These are phyloP conservation scores for Atethmia centrago DNA, from an alignment of 2,888 invertebrate species.

Conservation along the genomic window DNA sequence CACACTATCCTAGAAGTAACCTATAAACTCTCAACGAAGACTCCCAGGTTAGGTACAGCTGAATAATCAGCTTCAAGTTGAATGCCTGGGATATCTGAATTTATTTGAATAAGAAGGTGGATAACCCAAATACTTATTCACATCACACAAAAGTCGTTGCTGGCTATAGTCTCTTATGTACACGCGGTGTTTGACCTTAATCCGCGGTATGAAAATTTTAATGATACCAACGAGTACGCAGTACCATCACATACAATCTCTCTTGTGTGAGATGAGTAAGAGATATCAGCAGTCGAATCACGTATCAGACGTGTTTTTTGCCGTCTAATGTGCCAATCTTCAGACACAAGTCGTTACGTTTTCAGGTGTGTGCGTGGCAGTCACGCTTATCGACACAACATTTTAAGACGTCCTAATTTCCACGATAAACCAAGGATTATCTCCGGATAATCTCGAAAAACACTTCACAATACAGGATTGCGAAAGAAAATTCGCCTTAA, in stretches of 20 bases:
- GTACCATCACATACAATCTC: constrained; percentile 12
- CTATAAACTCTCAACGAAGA: background rate
- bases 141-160: constrained; percentile 26
- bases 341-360: constrained; percentile 31
- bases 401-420: constrained; percentile 55
- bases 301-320: constrained; percentile 49
- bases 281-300: constrained; percentile 27
- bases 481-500: constrained; percentile 48
- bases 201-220: constrained; percentile 45
- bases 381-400: constrained; percentile 34
- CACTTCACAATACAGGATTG: constrained; percentile 48
- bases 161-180: constrained; percentile 14
- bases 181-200: constrained; percentile 48
- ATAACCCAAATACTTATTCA: constrained; percentile 45
- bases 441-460: constrained; percentile 49
- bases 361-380: constrained; percentile 13
- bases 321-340: constrained; percentile 34
- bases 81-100: constrained; percentile 23
- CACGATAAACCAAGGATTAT: constrained; percentile 47
- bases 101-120: constrained; percentile 33
- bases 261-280: constrained; percentile 8
- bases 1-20: background rate
- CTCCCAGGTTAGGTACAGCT: background rate
- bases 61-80: constrained; percentile 37
- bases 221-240: constrained; percentile 24